phyloP scores from a whole-genome alignment of 1,140 invertebrate species.

The Drosophila guanche region DNA sequence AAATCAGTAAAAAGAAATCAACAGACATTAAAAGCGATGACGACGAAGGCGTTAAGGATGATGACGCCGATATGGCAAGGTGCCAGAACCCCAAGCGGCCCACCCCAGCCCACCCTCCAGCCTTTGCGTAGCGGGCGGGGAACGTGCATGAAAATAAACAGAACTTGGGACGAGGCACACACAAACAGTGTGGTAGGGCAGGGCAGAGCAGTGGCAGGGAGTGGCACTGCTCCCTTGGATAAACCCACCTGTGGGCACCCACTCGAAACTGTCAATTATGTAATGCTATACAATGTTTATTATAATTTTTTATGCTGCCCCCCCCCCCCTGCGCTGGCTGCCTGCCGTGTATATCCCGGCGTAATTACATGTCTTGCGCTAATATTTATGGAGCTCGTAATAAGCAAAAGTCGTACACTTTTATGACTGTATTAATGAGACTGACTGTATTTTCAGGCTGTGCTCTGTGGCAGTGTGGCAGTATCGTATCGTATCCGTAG shows the following conservation, averaged over 20 bases:
- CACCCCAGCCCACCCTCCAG: background rate
- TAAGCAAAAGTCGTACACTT: slow-evolving; percentile 54
- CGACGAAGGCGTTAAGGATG: slow-evolving; percentile 18
- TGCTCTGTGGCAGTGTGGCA: background rate
- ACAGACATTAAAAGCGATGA: slow-evolving; percentile 64
- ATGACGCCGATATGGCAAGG: slow-evolving; percentile 52
- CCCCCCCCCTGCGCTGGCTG: background rate
- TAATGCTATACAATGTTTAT: slow-evolving; percentile 70
- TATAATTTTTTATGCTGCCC: slow-evolving; percentile 67
- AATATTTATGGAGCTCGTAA: slow-evolving; percentile 67
- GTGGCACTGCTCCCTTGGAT: background rate
- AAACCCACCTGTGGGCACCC: slow-evolving; percentile 36
- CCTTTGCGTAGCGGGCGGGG: background rate
- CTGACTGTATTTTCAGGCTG: slow-evolving; percentile 10
- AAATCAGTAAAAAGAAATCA: slow-evolving; percentile 70
- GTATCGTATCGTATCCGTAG: no score
- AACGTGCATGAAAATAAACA: slow-evolving; percentile 64
- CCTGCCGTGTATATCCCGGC: slow-evolving; percentile 1
- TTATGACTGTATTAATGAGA: slow-evolving; percentile 70
- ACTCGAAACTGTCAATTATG: slow-evolving; percentile 70
- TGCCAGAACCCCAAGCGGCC: slow-evolving; percentile 51
- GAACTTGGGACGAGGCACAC: slow-evolving; percentile 39
- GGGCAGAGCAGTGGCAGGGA: no score
- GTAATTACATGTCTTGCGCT: slow-evolving; percentile 67
- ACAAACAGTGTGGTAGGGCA: slow-evolving; percentile 7